A percentile compares a stretch with the other conserved stretches of the same genome.
phyloP scores from a whole-genome alignment of 2,888 invertebrate genomes.

The Pyrgus malvae region DNA sequence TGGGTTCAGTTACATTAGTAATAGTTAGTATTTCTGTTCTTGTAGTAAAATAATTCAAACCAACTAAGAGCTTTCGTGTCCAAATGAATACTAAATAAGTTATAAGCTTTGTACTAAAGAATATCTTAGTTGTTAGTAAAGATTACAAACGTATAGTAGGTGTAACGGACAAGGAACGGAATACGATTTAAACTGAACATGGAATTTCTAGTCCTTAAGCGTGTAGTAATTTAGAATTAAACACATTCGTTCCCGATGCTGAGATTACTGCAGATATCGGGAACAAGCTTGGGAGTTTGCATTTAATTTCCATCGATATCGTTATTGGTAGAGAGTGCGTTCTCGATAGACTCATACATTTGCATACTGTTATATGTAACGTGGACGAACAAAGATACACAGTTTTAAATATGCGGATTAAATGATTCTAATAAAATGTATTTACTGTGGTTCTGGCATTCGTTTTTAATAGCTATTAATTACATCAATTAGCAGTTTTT shows the following conservation, averaged over 20 bases:
- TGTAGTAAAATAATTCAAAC: too few relatives aligned
- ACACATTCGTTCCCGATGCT: conserved; percentile 15
- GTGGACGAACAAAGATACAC: background rate
- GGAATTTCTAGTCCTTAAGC: conserved; percentile 17
- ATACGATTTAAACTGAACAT: conserved; percentile 21
- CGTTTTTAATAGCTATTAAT: too few relatives aligned
- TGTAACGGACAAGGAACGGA: conserved; percentile 19
- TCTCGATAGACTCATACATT: conserved; percentile 8
- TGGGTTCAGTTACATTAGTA: too few relatives aligned
- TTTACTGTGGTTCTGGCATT: too few relatives aligned
- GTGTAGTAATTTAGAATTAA: conserved; percentile 26
- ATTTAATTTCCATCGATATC: conserved; percentile 14
- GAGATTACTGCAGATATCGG: conserved; percentile 18
- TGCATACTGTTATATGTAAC: conserved; percentile 13
- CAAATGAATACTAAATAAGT: conserved; percentile 7
- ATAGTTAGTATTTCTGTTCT: too few relatives aligned
- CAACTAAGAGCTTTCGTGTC: too few relatives aligned
- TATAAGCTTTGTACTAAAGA: conserved; percentile 4
- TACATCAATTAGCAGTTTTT: too few relatives aligned
- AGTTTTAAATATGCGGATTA: background rate
- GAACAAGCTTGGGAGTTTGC: conserved; percentile 14
- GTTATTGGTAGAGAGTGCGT: conserved; percentile 14
- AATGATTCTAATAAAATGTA: background rate
- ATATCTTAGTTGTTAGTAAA: background rate
- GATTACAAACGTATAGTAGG: conserved; percentile 21